phyloP scores from a whole-genome alignment of 2,888 invertebrate species.

The Danaus chrysippus region DNA sequence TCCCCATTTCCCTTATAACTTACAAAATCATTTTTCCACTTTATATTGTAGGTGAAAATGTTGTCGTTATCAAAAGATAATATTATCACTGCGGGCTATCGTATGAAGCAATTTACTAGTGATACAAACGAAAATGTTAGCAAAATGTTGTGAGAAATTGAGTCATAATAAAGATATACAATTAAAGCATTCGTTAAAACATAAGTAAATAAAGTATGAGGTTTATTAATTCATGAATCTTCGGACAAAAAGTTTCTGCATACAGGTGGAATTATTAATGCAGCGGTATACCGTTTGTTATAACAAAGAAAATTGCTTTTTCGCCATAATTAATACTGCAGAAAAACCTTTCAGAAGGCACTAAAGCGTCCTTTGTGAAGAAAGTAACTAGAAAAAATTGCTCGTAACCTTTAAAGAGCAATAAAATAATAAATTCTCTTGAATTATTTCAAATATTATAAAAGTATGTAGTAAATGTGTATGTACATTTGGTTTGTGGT shows the following conservation, averaged over 20 bases:
- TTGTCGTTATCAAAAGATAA: conserved; percentile 11
- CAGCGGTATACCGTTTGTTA: background rate
- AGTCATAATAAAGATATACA: background rate
- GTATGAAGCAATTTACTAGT: conserved; percentile 6
- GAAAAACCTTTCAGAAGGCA: conserved; percentile 26
- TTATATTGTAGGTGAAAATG: conserved; percentile 12
- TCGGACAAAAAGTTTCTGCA: conserved; percentile 11
- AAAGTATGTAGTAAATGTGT: background rate
- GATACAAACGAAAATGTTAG: background rate
- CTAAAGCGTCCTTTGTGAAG: conserved; percentile 28
- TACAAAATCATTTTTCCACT: conserved; percentile 4
- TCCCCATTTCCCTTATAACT: conserved; percentile 6
- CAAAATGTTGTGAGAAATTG: background rate
- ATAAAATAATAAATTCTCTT: conserved; percentile 17
- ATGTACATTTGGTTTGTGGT: background rate
- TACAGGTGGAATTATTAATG: conserved; percentile 28
- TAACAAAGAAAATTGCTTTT: conserved; percentile 29
- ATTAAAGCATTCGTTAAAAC: background rate
- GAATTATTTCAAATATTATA: conserved; percentile 9
- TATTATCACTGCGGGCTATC: background rate
- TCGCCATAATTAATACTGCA: conserved; percentile 29
- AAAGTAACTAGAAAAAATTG: conserved; percentile 23
- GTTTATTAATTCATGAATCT: background rate
- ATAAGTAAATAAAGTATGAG: too few species aligned
- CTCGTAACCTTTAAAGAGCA: conserved; percentile 22